A percentile compares a stretch with the other conserved stretches of the same genome.
These are phyloP conservation scores for Oscheius onirici DNA, from an alignment of 2,888 invertebrate species.

Conservation along the genomic window DNA sequence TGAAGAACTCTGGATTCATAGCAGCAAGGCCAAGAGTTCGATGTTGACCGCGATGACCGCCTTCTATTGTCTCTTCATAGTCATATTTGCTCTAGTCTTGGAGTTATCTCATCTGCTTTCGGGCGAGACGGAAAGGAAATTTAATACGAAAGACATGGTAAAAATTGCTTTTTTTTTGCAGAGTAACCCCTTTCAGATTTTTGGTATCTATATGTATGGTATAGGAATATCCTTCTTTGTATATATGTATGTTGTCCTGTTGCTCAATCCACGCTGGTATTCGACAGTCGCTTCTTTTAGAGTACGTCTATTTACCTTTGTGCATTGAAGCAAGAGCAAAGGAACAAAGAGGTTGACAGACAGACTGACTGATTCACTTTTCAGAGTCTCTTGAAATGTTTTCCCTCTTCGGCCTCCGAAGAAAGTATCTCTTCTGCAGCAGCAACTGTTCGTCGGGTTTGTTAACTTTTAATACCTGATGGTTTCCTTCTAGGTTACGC, in stretches of 20 bases:
- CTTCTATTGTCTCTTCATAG: constrained; percentile 59
- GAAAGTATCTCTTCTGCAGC: constrained; percentile 52
- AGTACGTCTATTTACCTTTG: constrained; percentile 9
- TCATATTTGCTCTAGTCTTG: constrained; percentile 66
- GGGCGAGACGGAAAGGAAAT: constrained; percentile 55
- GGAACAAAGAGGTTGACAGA: too few relatives aligned
- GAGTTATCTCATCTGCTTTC: constrained; percentile 65
- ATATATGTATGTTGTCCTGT: constrained; percentile 65
- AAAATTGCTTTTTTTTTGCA: not conserved
- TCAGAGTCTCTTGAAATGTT: constrained; percentile 27
- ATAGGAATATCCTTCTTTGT: constrained; percentile 60
- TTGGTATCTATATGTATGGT: constrained; percentile 69
- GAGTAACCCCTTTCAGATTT: constrained; percentile 49
- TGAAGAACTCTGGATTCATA: constrained; percentile 47
- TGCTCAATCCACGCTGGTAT: constrained; percentile 64
- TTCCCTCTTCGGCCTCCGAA: constrained; percentile 37
- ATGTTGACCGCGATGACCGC: constrained; percentile 60
- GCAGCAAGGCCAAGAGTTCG: constrained; percentile 48
- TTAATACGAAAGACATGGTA: constrained; percentile 63
- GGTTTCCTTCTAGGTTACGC: constrained; percentile 40
- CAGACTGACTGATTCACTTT: not conserved
- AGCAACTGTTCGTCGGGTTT: constrained; percentile 56
- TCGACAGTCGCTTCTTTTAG: constrained; percentile 41
- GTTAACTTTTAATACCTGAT: too few relatives aligned
- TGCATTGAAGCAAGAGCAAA: too few relatives aligned